Evolutionary conservation across 2,797 vertebrate genomes (phyloP), one percentile per base, ranked within the genome.

Genomic region (Cynodonichthys magdalenae): DNA sequence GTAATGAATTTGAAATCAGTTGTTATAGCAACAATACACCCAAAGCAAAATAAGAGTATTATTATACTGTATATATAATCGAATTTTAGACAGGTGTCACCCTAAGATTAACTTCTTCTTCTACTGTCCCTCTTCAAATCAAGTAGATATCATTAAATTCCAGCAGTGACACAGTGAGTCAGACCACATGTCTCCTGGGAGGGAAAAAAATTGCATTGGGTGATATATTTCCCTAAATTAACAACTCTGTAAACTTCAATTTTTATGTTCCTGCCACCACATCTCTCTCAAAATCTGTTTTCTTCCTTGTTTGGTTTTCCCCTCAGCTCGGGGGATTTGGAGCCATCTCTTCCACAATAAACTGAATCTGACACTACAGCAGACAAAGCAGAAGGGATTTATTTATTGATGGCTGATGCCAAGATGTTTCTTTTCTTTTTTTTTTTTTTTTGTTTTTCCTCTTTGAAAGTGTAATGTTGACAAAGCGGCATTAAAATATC

Each of bases 341-440:
- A 75, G 77, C 66, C 52, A 80, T 79, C 75, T 68, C 68, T 54
- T 71, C 74, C 54, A 66, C 71, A 49, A 59, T 15, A 29, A 19
- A 63, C 60, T 24, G 48, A 36, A 47, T 73, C 67, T 55, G 58
- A 70, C 60, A 56, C 74, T 65, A 59, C 77, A 74, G 71, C 73
- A 69, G 71, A 62, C 20, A 53, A 65, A 75, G 66, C 46, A 44
- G 57, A 68, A 56, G 53, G 63, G 31, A 74, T 78, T 65, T 18
- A 59, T 79, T 83, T 83, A 78, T 61, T 65, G 59, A 74, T 66
- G 68, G 73, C 73, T 78, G 73, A 77, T 28, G 68, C 59, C 63
- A 39, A 69, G 70, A 58, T 54, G 57, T 64, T 78, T 53, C 10
- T 34, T 65, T 50, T 28, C 14, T 28, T 42, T 53, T 42, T 63